Conservation (phyloP, 2,797 vertebrate species). For the Brotula barbata region DNA sequence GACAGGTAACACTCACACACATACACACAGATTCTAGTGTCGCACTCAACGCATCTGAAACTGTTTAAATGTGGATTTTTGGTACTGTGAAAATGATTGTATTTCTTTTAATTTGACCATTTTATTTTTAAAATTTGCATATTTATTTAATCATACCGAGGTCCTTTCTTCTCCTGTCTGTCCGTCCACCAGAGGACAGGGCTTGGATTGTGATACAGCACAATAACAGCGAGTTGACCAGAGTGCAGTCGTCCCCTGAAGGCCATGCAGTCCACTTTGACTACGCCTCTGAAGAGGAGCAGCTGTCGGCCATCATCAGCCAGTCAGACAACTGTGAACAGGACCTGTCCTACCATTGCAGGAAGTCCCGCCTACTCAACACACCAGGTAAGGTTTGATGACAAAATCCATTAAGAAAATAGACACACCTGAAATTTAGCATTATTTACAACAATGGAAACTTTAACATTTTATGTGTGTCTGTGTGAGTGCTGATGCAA, state of each 20-base stretch:
- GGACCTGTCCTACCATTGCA: slow-evolving; percentile 89
- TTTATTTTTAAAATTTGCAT: slow-evolving; percentile 4
- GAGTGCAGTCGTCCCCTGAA: slow-evolving; percentile 78
- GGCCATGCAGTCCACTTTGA: slow-evolving; percentile 81
- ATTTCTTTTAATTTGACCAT: slow-evolving; percentile 3
- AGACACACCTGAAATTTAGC: too few relatives aligned
- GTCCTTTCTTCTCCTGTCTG: slow-evolving; percentile 2
- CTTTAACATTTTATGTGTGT: not conserved
- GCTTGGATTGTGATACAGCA: slow-evolving; percentile 91
- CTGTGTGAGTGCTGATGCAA: not conserved
- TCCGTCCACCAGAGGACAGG: slow-evolving; percentile 75
- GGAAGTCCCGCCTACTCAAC: slow-evolving; percentile 89
- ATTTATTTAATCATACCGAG: slow-evolving; percentile 18
- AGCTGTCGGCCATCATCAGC: slow-evolving; percentile 83
- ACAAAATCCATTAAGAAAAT: too few relatives aligned
- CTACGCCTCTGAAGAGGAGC: slow-evolving; percentile 85
- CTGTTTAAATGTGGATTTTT: too few relatives aligned
- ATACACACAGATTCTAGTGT: too few relatives aligned
- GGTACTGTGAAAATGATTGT: too few relatives aligned
- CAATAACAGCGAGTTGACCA: slow-evolving; percentile 89
- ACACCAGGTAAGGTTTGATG: slow-evolving; percentile 82
- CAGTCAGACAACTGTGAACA: slow-evolving; percentile 91
- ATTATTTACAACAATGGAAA: not conserved
- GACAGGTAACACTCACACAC: slow-evolving; percentile 83
- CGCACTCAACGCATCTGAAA: too few relatives aligned